These are phyloP conservation scores for Euphonia xanthogaster DNA, from an alignment of 2,797 vertebrate genomes.

Conservation along the genomic window DNA sequence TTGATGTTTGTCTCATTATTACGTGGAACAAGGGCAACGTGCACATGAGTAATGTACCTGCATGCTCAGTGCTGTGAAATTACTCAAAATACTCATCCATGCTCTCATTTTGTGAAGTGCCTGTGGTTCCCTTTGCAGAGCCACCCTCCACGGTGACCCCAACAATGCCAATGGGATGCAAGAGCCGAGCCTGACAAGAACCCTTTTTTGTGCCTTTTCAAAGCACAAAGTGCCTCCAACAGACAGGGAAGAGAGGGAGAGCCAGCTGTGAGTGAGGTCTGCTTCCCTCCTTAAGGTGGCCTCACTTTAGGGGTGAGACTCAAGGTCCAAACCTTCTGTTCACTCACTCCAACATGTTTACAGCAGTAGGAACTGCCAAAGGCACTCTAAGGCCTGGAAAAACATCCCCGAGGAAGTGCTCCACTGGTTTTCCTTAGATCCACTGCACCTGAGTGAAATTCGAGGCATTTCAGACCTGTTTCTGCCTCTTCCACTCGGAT, in stretches of 20 bases:
- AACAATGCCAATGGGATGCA: background rate
- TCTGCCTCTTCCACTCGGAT: background rate
- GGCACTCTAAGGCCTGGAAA: background rate
- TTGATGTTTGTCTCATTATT: background rate
- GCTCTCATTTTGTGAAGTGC: background rate
- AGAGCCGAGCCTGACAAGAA: background rate
- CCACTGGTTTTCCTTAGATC: background rate
- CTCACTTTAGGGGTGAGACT: background rate
- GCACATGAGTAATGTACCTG: background rate
- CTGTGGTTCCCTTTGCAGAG: background rate
- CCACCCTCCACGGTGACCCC: background rate
- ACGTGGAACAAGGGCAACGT: background rate
- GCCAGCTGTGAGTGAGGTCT: background rate
- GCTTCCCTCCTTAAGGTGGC: background rate
- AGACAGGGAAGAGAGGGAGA: background rate
- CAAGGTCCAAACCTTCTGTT: background rate
- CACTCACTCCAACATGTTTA: background rate
- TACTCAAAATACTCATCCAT: background rate
- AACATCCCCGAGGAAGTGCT: constrained; percentile 1
- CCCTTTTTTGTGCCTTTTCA: background rate
- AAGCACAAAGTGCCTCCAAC: background rate
- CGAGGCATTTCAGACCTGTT: background rate
- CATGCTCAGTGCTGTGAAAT: background rate
- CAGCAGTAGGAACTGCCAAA: background rate
- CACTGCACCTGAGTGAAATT: background rate